phyloP scores from a whole-genome alignment of 2,797 vertebrate genomes.

The Clarias pachynema region DNA sequence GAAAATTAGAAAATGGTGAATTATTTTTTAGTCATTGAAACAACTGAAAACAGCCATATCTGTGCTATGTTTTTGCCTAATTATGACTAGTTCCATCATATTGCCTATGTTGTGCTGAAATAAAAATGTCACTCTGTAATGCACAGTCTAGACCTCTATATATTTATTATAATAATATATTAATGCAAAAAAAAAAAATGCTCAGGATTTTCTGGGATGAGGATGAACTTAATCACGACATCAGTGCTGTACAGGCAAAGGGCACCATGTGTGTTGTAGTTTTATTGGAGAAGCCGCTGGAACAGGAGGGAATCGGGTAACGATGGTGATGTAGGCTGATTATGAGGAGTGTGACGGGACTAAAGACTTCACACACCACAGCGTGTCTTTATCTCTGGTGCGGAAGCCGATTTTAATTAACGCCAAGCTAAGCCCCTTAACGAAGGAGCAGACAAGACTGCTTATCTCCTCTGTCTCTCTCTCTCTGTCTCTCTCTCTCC shows the following conservation, averaged over 20 bases:
- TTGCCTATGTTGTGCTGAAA: no score
- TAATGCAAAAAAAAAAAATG: no score
- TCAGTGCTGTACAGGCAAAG: neutral
- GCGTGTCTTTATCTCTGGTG: slow-evolving; percentile 51
- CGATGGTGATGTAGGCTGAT: slow-evolving; percentile 24
- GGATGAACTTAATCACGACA: neutral
- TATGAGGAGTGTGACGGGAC: slow-evolving; percentile 51
- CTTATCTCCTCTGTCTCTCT: slow-evolving; percentile 15
- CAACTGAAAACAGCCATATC: no score
- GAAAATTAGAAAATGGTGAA: no score
- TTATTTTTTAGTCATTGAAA: no score
- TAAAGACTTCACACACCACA: slow-evolving; percentile 47
- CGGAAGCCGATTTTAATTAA: slow-evolving; percentile 67
- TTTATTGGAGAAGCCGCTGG: no score
- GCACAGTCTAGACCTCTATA: no score
- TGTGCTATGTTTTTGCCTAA: no score
- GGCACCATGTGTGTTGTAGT: neutral
- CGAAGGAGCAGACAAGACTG: slow-evolving; percentile 55
- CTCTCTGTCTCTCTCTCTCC: neutral
- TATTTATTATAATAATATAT: no score
- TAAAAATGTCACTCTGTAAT: no score
- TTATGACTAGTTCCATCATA: no score
- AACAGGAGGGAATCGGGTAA: neutral
- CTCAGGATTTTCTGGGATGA: no score
- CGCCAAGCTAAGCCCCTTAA: slow-evolving; percentile 61